phyloP scores from a whole-genome alignment of 2,888 invertebrate genomes.

The Drosophila borborema region DNA sequence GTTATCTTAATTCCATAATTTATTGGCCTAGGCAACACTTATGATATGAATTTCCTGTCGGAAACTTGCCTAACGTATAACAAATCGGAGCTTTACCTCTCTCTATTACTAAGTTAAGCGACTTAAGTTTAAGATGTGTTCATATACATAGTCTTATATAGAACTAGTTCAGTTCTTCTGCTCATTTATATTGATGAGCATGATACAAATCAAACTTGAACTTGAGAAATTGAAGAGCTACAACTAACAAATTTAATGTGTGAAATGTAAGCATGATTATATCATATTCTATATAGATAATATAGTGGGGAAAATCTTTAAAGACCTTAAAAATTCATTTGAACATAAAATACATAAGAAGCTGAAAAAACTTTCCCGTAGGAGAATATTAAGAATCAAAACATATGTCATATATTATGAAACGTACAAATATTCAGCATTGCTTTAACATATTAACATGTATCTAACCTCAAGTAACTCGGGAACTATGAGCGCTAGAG shows the following conservation, averaged over 20 bases:
- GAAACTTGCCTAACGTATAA: too few relatives aligned
- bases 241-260: too few relatives aligned
- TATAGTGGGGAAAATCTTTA: not conserved
- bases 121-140: not conserved
- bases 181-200: not conserved
- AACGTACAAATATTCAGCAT: not conserved
- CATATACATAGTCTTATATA: not conserved
- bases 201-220: not conserved
- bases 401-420: not conserved
- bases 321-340: not conserved
- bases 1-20: conserved; percentile 16
- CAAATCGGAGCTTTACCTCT: not conserved
- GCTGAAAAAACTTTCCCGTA: not conserved
- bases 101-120: not conserved
- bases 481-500: not conserved
- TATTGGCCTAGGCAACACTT: conserved; percentile 1
- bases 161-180: not conserved
- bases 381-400: not conserved
- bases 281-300: not conserved
- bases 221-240: not conserved
- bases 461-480: conserved; percentile 4
- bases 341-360: not conserved
- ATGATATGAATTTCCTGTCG: not conserved
- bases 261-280: not conserved
- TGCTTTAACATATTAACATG: not conserved